Evolutionary conservation across 2,797 vertebrate species (phyloP).

Genomic region (Sebastes flavidus): DNA sequence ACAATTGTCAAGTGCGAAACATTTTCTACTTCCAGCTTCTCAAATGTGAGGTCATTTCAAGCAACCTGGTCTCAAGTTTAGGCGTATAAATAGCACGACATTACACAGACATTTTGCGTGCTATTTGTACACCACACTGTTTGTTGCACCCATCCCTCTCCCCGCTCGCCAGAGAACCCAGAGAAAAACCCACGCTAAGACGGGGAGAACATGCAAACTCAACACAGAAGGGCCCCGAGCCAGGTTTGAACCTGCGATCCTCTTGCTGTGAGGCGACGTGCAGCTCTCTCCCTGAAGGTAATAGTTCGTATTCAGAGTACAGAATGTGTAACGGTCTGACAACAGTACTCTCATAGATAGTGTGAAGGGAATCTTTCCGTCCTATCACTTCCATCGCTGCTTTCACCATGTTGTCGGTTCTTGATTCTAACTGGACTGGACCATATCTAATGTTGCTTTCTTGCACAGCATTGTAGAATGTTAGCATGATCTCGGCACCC

Average conservation of each 20-base stretch:
- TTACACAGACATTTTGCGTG: neutral
- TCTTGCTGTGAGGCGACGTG: too few relatives aligned
- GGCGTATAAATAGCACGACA: too few relatives aligned
- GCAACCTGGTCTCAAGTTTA: too few relatives aligned
- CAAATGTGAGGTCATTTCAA: too few relatives aligned
- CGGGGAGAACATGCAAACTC: too few relatives aligned
- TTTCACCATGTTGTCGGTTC: neutral
- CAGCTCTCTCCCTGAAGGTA: neutral
- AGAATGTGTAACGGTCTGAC: neutral
- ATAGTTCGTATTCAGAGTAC: neutral
- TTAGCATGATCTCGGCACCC: neutral
- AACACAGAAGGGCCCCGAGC: too few relatives aligned
- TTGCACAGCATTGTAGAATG: neutral
- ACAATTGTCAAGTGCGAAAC: neutral
- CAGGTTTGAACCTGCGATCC: too few relatives aligned
- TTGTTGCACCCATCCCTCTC: too few relatives aligned
- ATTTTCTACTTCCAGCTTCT: neutral
- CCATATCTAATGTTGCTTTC: neutral
- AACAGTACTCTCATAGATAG: neutral
- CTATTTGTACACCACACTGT: too few relatives aligned
- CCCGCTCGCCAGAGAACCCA: too few relatives aligned
- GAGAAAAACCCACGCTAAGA: too few relatives aligned
- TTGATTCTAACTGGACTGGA: neutral
- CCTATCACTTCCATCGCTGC: neutral
- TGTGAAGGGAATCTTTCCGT: too few relatives aligned